Conservation (phyloP, 2,888 invertebrate genomes). For the Ophion slaviceki region DNA sequence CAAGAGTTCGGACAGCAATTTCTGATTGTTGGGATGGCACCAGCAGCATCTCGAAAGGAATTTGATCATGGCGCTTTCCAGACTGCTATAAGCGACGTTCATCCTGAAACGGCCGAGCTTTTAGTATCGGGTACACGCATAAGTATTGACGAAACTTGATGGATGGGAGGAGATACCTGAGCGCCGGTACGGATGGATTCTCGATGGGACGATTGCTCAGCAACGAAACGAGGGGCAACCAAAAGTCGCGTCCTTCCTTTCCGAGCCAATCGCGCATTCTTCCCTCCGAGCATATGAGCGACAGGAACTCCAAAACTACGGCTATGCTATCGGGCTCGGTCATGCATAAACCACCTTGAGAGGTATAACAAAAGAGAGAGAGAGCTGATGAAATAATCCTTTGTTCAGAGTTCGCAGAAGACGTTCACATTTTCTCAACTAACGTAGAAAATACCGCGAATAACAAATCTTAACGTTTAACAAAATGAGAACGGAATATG, state of each 20-base stretch:
- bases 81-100: conserved; percentile 79
- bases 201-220: conserved; percentile 87
- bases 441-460: neutral
- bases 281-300: conserved; percentile 91
- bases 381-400: neutral
- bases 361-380: neutral
- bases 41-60: conserved; percentile 93
- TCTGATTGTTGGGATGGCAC: conserved; percentile 94
- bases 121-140: neutral
- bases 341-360: conserved; percentile 82
- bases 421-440: neutral
- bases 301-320: conserved; percentile 91
- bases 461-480: too few relatives aligned
- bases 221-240: conserved; percentile 92
- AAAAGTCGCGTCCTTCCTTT: conserved; percentile 92
- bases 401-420: neutral
- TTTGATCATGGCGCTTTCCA: conserved; percentile 92
- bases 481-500: too few relatives aligned
- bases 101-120: conserved; percentile 74
- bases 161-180: conserved; percentile 71
- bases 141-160: neutral
- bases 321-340: conserved; percentile 86
- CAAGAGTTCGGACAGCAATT: conserved; percentile 91
- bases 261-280: conserved; percentile 95
- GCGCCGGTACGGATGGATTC: conserved; percentile 78